Base-by-base conservation (phyloP, 2,888 invertebrate genomes). In the Dolichopus griseipennis region DNA sequence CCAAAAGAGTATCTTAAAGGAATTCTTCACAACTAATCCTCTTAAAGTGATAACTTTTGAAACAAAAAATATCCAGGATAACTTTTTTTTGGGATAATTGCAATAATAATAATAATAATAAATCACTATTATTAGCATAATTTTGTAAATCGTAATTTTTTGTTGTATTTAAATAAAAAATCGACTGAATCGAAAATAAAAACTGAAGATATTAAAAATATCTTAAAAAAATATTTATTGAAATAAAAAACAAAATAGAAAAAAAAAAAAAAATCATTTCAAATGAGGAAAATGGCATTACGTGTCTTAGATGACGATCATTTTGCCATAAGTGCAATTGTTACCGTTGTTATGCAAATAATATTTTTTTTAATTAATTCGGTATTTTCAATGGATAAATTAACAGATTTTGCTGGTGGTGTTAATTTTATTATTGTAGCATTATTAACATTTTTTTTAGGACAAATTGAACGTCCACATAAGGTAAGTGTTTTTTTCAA, bases 341-440 rank as follows among this genome's bases (percentile, higher is more conserved):
- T 93, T 66, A 90, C 91, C 1, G 88, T 91, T 41, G 86, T 86
- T 33, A 88, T 93, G 90, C 95, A 95, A 83, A 84, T 95, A 68
- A 84, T 92, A 67, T 95, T 95, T 83, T 95, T 95, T 82, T 85
- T 90, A 61, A 87, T 95, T 73, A 94, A 94, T 63, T 91, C 93
- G 7, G 85, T 89, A 68, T 91, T 92, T 74, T 92, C 94, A 80
- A 88, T 91, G 83, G 95, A 95, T 79, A 94, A 95, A 83, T 85
- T 95, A 69, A 93, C 95, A 0, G 95, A 96, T 81, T 93, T 95
- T 83, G 95, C 95, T 70, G 94, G 95, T 10, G 95, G 95, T 68
- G 90, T 92, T 68, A 95, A 95, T 83, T 96, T 96, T 80, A 92
- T 95, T 73, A 90, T 94, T 68, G 85, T 95, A 73, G 93, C 95